These are phyloP conservation scores for Phalacrocorax pelagicus DNA, from an alignment of 2,113 vertebrate genomes.

Conservation along the genomic window DNA sequence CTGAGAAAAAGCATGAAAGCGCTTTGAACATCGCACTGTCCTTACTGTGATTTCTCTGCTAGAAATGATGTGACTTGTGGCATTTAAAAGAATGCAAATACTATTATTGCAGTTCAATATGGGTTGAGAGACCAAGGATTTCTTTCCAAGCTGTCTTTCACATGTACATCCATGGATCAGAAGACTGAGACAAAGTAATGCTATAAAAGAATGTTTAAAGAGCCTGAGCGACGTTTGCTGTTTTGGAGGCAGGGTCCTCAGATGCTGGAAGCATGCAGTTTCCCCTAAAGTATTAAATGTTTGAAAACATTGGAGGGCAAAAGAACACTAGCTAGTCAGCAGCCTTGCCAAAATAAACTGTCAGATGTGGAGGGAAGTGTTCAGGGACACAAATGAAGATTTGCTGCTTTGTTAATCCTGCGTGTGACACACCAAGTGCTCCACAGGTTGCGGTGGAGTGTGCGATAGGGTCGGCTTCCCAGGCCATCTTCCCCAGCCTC, in stretches of 20 bases:
- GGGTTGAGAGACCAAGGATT: not conserved
- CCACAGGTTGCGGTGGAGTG: accelerated
- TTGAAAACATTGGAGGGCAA: conserved; percentile 43
- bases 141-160: not conserved
- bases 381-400: not conserved
- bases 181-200: not conserved
- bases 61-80: not conserved
- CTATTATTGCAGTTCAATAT: not conserved
- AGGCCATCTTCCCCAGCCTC: not conserved
- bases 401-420: not conserved
- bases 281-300: conserved; percentile 2
- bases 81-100: not conserved
- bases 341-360: conserved; percentile 27
- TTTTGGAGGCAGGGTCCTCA: not conserved
- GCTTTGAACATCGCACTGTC: accelerated
- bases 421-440: not conserved
- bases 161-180: not conserved
- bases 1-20: not conserved
- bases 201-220: conserved; percentile 10
- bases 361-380: conserved; percentile 4
- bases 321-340: not conserved
- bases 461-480: not conserved
- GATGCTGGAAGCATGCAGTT: conserved; percentile 8
- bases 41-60: not conserved
- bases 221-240: conserved; percentile 5